Conservation (phyloP, 1,140 invertebrate species). For the Venustaconcha ellipsiformis region DNA sequence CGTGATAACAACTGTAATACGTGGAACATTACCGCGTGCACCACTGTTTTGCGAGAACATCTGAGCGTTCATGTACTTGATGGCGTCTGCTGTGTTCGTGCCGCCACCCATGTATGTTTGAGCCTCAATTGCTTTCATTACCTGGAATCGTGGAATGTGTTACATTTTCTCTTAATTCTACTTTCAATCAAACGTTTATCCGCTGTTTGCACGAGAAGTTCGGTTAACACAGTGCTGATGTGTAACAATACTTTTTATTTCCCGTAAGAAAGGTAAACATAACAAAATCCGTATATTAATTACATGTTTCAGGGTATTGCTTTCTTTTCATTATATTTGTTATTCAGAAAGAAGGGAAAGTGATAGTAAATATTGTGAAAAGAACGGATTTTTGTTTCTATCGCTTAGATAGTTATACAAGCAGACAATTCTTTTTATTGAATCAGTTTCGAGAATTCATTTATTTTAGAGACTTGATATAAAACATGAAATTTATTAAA, state of each 20-base stretch:
- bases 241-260: neutral
- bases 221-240: neutral
- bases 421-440: no score
- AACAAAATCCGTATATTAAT: no score
- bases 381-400: no score
- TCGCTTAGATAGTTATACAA: no score
- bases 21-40: conserved; percentile 48
- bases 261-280: no score
- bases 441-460: no score
- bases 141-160: conserved; percentile 2
- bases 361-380: no score
- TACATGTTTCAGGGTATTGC: no score
- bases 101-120: conserved; percentile 48
- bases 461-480: no score
- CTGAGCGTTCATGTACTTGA: conserved; percentile 44
- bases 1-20: conserved; percentile 51
- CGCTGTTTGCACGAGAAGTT: neutral
- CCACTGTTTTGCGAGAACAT: conserved; percentile 44
- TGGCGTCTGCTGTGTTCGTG: conserved; percentile 54
- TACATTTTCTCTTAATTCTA: neutral
- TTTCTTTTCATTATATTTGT: no score
- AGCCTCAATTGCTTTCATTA: conserved; percentile 46
- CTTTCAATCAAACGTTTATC: neutral
- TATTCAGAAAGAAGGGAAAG: no score
- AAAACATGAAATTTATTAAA: no score